phyloP scores from a whole-genome alignment of 1,140 invertebrate species.

The Helicoverpa zea region DNA sequence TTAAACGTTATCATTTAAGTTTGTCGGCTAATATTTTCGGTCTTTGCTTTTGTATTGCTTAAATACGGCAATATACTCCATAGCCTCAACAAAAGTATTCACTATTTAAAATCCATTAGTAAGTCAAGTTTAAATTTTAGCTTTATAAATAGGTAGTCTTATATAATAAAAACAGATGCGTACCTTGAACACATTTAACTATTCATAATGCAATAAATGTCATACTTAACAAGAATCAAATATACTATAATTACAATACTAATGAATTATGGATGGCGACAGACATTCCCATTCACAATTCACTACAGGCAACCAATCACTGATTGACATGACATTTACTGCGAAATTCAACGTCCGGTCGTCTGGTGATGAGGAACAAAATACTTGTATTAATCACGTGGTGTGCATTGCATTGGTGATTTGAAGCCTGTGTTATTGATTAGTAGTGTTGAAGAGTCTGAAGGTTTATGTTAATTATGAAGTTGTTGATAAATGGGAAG shows the following conservation, averaged over 20 bases:
- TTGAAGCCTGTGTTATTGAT: neutral
- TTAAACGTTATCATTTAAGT: too few species aligned
- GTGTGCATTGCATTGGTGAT: neutral
- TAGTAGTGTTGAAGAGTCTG: neutral
- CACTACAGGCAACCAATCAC: neutral
- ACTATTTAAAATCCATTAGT: too few species aligned
- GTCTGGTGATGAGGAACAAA: neutral
- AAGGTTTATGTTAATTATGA: too few species aligned
- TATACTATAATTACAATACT: neutral
- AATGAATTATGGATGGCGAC: slow-evolving; percentile 22
- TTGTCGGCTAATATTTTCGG: too few species aligned
- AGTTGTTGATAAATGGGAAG: too few species aligned
- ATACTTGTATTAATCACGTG: slow-evolving; percentile 8
- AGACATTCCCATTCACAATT: neutral
- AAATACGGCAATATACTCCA: too few species aligned
- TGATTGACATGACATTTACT: slow-evolving; percentile 30
- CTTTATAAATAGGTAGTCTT: too few species aligned
- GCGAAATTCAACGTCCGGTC: slow-evolving; percentile 13
- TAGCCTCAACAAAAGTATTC: too few species aligned
- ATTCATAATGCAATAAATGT: neutral
- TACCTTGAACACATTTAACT: neutral
- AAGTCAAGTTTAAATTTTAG: too few species aligned
- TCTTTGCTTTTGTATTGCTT: too few species aligned
- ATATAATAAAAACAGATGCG: too few species aligned
- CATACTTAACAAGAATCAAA: too few species aligned